These are phyloP conservation scores for Ramazzottius varieornatus DNA, from an alignment of 2,888 invertebrate genomes.

Conservation along the genomic window DNA sequence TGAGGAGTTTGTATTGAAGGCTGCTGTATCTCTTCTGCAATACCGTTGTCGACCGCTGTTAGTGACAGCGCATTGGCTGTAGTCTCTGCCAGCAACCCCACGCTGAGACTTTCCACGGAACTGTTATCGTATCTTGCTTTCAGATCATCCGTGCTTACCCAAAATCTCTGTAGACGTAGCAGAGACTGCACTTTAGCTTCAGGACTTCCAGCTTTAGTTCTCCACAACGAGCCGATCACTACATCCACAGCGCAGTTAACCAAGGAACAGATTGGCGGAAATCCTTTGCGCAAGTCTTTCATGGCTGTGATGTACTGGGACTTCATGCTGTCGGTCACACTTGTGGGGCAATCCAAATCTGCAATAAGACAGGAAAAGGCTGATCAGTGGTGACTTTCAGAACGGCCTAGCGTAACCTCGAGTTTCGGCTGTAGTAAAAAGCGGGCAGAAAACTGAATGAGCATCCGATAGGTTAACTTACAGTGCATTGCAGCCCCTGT, in stretches of 20 bases:
- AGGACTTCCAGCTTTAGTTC: not conserved
- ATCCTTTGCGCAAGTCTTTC: not conserved
- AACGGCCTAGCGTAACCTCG: too few relatives aligned
- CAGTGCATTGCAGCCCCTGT: too few relatives aligned
- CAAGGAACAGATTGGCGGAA: not conserved
- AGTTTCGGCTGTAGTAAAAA: too few relatives aligned
- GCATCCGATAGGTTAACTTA: too few relatives aligned
- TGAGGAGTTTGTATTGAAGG: not conserved
- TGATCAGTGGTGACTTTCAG: too few relatives aligned
- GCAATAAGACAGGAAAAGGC: too few relatives aligned
- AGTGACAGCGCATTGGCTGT: not conserved
- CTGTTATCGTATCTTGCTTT: not conserved
- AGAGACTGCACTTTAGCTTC: not conserved
- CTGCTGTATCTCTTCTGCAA: not conserved
- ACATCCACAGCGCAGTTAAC: not conserved
- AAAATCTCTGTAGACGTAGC: not conserved
- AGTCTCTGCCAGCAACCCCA: too few relatives aligned
- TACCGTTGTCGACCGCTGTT: not conserved
- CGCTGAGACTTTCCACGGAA: too few relatives aligned
- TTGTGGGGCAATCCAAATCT: not conserved
- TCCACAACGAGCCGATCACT: not conserved
- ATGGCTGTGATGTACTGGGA: not conserved
- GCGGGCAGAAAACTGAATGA: too few relatives aligned
- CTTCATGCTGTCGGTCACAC: not conserved
- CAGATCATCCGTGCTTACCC: not conserved